Conservation (phyloP, 2,113 vertebrate species). For the Kobus ellipsiprymnus region DNA sequence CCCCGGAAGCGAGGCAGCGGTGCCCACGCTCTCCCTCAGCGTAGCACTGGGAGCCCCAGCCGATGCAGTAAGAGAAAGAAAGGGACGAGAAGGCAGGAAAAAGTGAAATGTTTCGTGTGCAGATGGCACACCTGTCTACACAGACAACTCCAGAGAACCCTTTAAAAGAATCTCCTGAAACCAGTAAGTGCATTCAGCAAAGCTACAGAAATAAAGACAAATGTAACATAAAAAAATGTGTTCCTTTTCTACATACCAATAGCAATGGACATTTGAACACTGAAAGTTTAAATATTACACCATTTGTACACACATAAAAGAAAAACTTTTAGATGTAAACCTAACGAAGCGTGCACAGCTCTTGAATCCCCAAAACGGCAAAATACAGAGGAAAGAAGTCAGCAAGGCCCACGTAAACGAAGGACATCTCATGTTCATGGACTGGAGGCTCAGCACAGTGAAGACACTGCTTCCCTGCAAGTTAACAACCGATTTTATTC, state of each 20-base stretch:
- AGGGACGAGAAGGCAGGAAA: neutral
- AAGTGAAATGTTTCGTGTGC: neutral
- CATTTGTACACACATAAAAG: neutral
- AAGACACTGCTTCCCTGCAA: neutral
- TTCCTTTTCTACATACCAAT: neutral
- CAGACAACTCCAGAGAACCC: neutral
- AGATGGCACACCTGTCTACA: neutral
- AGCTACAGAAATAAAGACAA: neutral
- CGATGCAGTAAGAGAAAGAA: neutral
- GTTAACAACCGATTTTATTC: neutral
- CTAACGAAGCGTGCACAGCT: neutral
- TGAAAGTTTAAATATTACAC: neutral
- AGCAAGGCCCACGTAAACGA: no score
- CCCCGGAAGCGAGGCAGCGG: neutral
- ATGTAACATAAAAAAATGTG: neutral
- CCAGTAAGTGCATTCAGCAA: neutral
- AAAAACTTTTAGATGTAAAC: neutral
- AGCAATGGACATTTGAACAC: neutral
- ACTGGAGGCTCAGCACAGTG: neutral
- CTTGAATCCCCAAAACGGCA: neutral
- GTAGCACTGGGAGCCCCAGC: fast-evolving
- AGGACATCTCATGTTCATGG: fast-evolving
- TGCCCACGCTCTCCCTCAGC: fast-evolving
- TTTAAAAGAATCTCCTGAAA: neutral
- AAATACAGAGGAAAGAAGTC: neutral